Evolutionary conservation across 1,140 invertebrate species (phyloP).

Genomic region (Micrasema longulum): DNA sequence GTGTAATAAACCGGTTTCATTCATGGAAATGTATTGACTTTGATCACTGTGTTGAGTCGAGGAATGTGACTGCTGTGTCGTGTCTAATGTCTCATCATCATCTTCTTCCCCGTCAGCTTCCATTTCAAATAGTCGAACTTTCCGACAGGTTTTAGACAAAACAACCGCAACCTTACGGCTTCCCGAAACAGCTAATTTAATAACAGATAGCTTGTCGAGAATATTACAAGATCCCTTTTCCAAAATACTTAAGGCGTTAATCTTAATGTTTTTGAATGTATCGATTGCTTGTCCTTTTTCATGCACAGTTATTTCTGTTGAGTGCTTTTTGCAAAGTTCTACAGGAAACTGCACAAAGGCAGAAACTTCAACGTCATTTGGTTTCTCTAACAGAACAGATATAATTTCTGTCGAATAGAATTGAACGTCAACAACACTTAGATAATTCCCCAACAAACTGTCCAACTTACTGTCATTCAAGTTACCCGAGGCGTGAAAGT

Average conservation of each 20-base stretch:
- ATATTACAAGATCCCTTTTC: slow-evolving; percentile 68
- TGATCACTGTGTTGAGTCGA: slow-evolving; percentile 49
- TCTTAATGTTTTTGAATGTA: slow-evolving; percentile 66
- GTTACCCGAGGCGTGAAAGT: slow-evolving; percentile 57
- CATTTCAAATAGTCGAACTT: slow-evolving; percentile 90
- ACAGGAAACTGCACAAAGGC: slow-evolving; percentile 78
- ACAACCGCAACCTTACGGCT: slow-evolving; percentile 89
- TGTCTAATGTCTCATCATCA: slow-evolving; percentile 73
- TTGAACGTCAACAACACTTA: slow-evolving; percentile 75
- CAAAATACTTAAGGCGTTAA: slow-evolving; percentile 66
- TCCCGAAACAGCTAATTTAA: slow-evolving; percentile 86
- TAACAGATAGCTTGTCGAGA: slow-evolving; percentile 81
- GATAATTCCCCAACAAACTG: slow-evolving; percentile 58
- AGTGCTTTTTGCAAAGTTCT: slow-evolving; percentile 63
- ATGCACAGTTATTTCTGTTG: slow-evolving; percentile 60
- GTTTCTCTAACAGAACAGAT: slow-evolving; percentile 79
- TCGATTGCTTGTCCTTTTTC: slow-evolving; percentile 65
- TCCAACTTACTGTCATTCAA: slow-evolving; percentile 57
- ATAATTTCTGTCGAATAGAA: slow-evolving; percentile 86
- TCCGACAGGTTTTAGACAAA: slow-evolving; percentile 81
- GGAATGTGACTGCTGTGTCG: slow-evolving; percentile 60
- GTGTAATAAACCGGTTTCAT: slow-evolving; percentile 35
- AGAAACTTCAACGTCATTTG: slow-evolving; percentile 65
- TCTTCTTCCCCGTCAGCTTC: slow-evolving; percentile 92
- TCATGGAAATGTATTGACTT: slow-evolving; percentile 47